phyloP scores from a whole-genome alignment of 2,888 invertebrate species.

The Anthophora plumipes region DNA sequence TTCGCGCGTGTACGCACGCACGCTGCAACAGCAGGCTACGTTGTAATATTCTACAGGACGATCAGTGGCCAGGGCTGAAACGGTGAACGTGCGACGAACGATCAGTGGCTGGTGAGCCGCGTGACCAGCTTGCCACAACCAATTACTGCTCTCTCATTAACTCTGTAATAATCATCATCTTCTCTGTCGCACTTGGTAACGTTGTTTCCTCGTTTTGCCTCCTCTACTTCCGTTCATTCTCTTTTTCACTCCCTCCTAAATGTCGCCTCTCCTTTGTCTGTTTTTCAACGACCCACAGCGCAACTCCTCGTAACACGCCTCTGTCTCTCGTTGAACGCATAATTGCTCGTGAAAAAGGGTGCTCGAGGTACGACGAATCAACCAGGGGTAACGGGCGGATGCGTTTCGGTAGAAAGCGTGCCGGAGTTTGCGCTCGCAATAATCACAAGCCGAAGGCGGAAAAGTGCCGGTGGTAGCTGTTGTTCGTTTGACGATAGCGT shows the following conservation, averaged over 20 bases:
- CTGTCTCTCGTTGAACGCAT: constrained; percentile 26
- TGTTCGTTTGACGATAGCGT: background rate
- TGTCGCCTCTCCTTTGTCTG: background rate
- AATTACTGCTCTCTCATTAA: constrained; percentile 83
- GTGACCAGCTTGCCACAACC: constrained; percentile 78
- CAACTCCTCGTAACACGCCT: background rate
- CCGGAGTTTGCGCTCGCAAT: constrained; percentile 14
- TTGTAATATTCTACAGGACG: constrained; percentile 65
- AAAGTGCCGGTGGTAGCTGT: constrained; percentile 19
- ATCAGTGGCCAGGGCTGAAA: constrained; percentile 54
- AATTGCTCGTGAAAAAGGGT: constrained; percentile 60
- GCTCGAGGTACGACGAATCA: constrained; percentile 31
- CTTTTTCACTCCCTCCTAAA: background rate
- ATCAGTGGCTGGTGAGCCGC: constrained; percentile 65
- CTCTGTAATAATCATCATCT: constrained; percentile 75
- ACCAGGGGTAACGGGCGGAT: constrained; percentile 3
- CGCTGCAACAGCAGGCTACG: no score
- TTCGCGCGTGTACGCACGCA: constrained; percentile 6
- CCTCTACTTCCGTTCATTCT: background rate
- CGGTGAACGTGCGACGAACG: constrained; percentile 62
- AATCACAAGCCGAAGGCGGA: constrained; percentile 36
- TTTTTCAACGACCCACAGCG: background rate
- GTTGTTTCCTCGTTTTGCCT: constrained; percentile 4
- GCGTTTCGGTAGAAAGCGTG: constrained; percentile 34
- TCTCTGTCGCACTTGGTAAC: constrained; percentile 19